Conservation (phyloP, 2,797 vertebrate species). For the Sciurus vulgaris region DNA sequence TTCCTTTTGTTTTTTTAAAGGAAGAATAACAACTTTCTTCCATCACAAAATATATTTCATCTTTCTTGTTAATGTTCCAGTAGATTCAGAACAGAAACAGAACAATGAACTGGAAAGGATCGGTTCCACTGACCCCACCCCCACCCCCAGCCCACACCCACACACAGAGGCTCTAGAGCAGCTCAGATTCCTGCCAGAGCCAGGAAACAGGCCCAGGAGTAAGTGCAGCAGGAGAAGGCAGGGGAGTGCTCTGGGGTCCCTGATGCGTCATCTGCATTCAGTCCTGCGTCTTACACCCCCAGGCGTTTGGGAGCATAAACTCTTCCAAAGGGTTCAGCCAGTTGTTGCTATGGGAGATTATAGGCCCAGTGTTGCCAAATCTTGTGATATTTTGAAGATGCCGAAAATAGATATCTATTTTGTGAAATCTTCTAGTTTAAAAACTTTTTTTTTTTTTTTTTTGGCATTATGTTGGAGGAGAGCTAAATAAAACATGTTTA, state of each 20-base stretch:
- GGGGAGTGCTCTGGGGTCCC: background rate
- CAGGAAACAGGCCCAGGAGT: background rate
- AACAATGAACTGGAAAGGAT: background rate
- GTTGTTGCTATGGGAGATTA: background rate
- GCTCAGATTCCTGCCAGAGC: background rate
- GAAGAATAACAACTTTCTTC: background rate
- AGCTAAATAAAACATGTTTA: background rate
- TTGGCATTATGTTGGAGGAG: background rate
- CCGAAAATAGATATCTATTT: conserved; percentile 8
- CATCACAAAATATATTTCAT: conserved; percentile 8
- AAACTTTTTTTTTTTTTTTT: background rate
- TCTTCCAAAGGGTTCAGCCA: background rate
- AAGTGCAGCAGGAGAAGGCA: background rate
- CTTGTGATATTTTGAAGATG: conserved; percentile 29
- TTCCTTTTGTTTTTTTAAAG: background rate
- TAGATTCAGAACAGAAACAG: conserved; percentile 32
- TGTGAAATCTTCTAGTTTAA: conserved; percentile 33
- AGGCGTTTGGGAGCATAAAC: background rate
- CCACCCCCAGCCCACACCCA: background rate
- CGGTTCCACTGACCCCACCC: background rate
- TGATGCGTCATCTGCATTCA: background rate
- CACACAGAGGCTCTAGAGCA: background rate
- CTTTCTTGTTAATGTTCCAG: conserved; percentile 15
- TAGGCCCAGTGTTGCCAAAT: conserved; percentile 20
- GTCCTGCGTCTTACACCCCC: background rate